These are phyloP conservation scores for Pristionchus pacificus DNA, from an alignment of 1,140 invertebrate genomes.

Conservation along the genomic window DNA sequence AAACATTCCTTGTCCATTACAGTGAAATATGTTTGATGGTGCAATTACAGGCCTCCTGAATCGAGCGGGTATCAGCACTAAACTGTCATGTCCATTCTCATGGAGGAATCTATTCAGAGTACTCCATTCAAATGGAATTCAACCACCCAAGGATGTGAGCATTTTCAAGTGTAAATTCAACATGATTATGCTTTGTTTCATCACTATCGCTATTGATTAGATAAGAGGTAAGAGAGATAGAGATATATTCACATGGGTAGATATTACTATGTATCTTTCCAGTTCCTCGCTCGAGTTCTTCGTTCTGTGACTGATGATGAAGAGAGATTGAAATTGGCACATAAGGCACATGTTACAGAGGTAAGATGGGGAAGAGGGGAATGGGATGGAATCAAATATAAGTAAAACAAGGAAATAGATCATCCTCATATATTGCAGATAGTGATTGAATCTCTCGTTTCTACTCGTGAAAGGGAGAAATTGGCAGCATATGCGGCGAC, in stretches of 20 bases:
- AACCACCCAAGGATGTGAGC: conserved; percentile 5
- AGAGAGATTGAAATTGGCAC: not conserved
- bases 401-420: too few species aligned
- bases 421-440: not conserved
- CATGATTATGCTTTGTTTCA: not conserved
- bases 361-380: not conserved
- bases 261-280: not conserved
- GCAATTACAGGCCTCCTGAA: not conserved
- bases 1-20: not conserved
- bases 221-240: not conserved
- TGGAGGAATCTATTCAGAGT: conserved; percentile 6
- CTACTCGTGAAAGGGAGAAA: not conserved
- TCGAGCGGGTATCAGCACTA: not conserved
- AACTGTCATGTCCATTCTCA: conserved; percentile 4
- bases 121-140: not conserved
- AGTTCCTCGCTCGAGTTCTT: not conserved
- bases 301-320: not conserved
- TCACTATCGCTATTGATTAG: not conserved
- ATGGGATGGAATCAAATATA: not conserved
- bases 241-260: not conserved
- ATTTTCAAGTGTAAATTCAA: too few species aligned
- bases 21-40: not conserved
- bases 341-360: not conserved
- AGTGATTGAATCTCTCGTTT: not conserved
- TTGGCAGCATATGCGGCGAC: not conserved